Conservation (phyloP, 2,797 vertebrate species). For the Pachyuromys duprasi region DNA sequence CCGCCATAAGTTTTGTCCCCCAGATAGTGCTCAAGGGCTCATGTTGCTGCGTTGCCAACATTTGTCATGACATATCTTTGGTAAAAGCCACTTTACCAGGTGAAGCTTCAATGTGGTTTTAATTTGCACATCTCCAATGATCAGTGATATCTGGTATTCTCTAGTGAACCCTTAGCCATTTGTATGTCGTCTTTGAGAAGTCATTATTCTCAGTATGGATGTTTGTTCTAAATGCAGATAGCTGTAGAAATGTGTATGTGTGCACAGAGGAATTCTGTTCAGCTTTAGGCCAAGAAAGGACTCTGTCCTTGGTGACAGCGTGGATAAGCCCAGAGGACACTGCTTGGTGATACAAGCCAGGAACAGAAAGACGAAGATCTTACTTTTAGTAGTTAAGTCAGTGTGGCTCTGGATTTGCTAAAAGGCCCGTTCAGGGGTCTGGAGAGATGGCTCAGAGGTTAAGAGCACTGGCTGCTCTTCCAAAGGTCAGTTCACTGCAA, state of each 20-base stretch:
- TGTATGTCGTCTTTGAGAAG: not conserved
- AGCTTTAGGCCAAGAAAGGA: not conserved
- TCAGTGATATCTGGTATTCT: not conserved
- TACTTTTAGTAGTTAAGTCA: not conserved
- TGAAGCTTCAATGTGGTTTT: not conserved
- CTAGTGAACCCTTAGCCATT: not conserved
- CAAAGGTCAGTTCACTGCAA: no score
- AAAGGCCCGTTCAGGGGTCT: no score
- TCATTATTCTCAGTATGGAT: not conserved
- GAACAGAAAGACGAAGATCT: not conserved
- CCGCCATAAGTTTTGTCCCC: no score
- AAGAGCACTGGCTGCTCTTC: no score
- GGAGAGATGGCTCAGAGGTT: no score
- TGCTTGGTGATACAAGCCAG: not conserved
- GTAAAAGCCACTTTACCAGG: not conserved
- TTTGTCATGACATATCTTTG: not conserved
- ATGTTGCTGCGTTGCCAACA: not conserved
- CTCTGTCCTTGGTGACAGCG: not conserved
- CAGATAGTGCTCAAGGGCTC: not conserved
- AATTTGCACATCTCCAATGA: not conserved
- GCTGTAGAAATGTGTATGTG: not conserved
- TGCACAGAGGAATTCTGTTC: not conserved
- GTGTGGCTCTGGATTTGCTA: not conserved
- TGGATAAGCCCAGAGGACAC: not conserved
- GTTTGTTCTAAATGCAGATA: not conserved